Base-by-base conservation (phyloP, 92 coral and sea anemone species). In the Parazoanthus darwini region DNA sequence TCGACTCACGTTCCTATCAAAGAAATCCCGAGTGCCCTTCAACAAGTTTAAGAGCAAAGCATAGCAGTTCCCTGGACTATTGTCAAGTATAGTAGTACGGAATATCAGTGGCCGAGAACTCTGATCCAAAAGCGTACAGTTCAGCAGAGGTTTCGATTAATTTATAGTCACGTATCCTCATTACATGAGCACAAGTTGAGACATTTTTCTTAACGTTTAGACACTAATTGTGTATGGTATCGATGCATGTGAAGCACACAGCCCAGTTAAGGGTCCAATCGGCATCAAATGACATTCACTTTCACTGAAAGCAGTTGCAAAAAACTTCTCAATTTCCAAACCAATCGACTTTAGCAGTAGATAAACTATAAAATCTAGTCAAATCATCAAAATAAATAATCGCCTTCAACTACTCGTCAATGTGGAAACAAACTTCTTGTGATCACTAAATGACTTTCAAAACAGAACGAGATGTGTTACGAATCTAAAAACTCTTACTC, bases 181-280 rank as follows among this genome's bases (percentile, higher is more conserved):
- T 76, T 76, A 76, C 80, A 76, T 76, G 80, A 39, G 80, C 38
- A 23, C 80, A 76, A 39, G 46, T 39, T 3, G 43, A 37, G 80
- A 8, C 46, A 72, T 33, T 72, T 72, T 72, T 33, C 39, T 72
- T 42, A 36, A 8, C 39, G 77, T 72, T 72, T 72, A 72, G 77
- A 72, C 77, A 72, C 77, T 26, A 23, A 33, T 8, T 72, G 77
- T 72, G 39, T 26, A 63, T 14, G 70, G 26, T 63, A 23, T 63
- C n/a, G 70, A 18, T 0, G 70, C 3, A 7, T 63, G 26, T 23
- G 70, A 63, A 11, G 59, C 16, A 15, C 59, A 54, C 59, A 54
- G 59, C 18, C 59, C 18, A 54, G 36, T 74, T 20, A 22, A 3
- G 46, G 78, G 26, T 25, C 16, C 48, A 75, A 16, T 51, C 20